These are phyloP conservation scores for Orthochromis malagaraziensis DNA, from an alignment of 2,113 vertebrate genomes.

Conservation along the genomic window DNA sequence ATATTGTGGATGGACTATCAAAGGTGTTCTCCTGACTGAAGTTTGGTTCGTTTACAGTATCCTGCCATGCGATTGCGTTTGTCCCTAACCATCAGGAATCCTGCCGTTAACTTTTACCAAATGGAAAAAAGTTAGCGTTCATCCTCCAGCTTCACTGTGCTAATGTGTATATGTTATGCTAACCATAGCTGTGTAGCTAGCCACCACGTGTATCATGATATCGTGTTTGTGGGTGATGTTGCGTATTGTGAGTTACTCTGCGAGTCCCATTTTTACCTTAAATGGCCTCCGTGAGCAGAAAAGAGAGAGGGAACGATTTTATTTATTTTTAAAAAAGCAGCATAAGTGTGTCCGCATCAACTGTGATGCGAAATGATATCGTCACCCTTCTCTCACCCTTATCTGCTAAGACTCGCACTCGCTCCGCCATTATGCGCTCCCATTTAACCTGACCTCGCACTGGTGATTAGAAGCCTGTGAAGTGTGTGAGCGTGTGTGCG, in stretches of 20 bases:
- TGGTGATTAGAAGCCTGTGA: slow-evolving; percentile 54
- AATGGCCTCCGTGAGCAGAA: not conserved
- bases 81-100: not conserved
- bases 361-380: slow-evolving; percentile 25
- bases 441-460: slow-evolving; percentile 56
- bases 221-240: not conserved
- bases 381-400: slow-evolving; percentile 45
- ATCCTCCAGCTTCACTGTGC: not conserved
- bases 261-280: not conserved
- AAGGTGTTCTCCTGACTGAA: not conserved
- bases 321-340: not conserved
- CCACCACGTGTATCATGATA: not conserved
- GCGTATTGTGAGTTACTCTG: not conserved
- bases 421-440: slow-evolving; percentile 33
- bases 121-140: not conserved
- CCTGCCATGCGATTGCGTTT: not conserved
- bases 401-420: slow-evolving; percentile 35
- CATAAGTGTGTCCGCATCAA: not conserved
- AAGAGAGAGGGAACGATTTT: not conserved
- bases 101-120: not conserved
- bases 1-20: not conserved
- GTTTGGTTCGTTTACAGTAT: not conserved
- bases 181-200: not conserved
- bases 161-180: not conserved
- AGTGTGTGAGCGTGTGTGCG: slow-evolving; percentile 15